Conservation (phyloP, 2,888 invertebrate species). For the Perizoma affinitatum region DNA sequence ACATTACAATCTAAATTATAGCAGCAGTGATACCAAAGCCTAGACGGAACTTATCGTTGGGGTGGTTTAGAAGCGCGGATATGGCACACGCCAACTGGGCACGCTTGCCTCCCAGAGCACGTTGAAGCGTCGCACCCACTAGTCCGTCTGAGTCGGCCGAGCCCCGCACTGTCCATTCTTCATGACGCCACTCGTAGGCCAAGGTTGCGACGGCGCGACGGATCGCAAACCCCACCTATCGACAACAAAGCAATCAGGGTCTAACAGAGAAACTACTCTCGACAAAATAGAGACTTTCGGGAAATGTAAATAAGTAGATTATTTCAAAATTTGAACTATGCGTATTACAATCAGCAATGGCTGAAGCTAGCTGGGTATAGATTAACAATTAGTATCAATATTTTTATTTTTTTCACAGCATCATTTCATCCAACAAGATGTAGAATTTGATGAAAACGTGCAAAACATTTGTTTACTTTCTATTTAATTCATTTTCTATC, state of each 20-base stretch:
- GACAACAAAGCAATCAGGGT: not conserved
- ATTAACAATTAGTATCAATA: too few relatives aligned
- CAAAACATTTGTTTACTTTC: too few relatives aligned
- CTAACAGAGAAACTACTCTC: too few relatives aligned
- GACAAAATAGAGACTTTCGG: too few relatives aligned
- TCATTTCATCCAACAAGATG: too few relatives aligned
- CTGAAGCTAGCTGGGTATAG: too few relatives aligned
- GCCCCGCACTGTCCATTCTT: conserved; percentile 71
- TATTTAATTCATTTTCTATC: too few relatives aligned
- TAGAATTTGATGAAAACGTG: too few relatives aligned
- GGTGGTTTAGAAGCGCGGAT: conserved; percentile 76
- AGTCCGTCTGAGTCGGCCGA: conserved; percentile 76
- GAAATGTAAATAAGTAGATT: too few relatives aligned
- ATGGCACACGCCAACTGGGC: conserved; percentile 70
- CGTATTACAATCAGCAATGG: too few relatives aligned
- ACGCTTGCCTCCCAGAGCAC: conserved; percentile 65
- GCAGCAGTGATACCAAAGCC: conserved; percentile 74
- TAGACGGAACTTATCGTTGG: conserved; percentile 77
- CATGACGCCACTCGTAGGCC: conserved; percentile 72
- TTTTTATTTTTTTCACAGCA: too few relatives aligned
- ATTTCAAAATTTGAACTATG: too few relatives aligned
- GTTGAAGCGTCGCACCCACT: conserved; percentile 73
- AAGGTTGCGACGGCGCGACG: conserved; percentile 70
- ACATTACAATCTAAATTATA: conserved; percentile 47
- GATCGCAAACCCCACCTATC: conserved; percentile 69